Evolutionary conservation across 2,797 vertebrate genomes (phyloP), one percentile per base, ranked within the genome.

Genomic region (Jordanella pulchra): DNA sequence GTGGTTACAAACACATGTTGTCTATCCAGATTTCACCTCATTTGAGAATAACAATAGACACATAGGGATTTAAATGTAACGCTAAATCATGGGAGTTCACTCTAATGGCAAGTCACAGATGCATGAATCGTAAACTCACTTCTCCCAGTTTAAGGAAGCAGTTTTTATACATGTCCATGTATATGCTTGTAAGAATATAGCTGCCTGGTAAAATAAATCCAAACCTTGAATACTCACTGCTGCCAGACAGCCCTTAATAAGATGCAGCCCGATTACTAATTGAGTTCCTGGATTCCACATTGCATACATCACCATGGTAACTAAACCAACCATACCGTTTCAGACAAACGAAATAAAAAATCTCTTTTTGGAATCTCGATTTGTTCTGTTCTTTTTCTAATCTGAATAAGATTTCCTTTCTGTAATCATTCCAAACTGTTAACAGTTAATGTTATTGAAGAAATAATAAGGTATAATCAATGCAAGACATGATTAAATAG

Each of bases 261-360:
- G 92, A 93, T 94, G 89, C 92, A 77, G 85, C 79, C 83, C 81
- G 89, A 91, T 92, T 92, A 87, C 91, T 93, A 93, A 95, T 94
- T 94, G 93, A 95, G 91, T 94, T 94, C 90, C 89, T 84, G 89
- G 81, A 84, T 93, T 90, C 93, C 92, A 84, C 47, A 67, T 88
- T 85, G 84, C 89, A 79, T 82, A 55, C 30, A 84, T 95, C 89
- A 71, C 95, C 91, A 94, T 95, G 90, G 92, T 87, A 94, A 95
- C 93, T 66, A 72, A 91, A 92, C 72, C 83, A 80, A 83, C 71
- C 84, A 50, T 77, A 61, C 81, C 86, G 68, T 89, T 85, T 82
- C 74, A 67, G 63, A 28, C 73, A 55, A 21, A 18, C n/a, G 12
- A 14, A 27, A 27, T 71, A 71, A 72, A 71, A 74, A 79, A 84